Conservation (phyloP, 2,888 invertebrate species). For the Tinea semifulvella region DNA sequence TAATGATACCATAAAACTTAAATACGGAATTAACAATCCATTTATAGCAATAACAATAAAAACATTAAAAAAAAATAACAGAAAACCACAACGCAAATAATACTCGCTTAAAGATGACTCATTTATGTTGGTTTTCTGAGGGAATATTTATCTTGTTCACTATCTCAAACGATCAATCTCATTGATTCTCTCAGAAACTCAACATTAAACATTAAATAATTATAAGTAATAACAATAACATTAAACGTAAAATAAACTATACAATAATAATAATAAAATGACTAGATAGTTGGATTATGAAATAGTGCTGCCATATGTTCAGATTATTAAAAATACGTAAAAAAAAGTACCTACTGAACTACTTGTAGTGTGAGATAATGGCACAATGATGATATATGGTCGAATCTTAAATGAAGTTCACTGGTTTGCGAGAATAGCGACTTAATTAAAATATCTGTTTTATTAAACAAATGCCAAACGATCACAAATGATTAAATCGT, state of each 20-base stretch:
- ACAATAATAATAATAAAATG: background rate
- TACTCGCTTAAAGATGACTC: slow-evolving; percentile 13
- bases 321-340: too few relatives aligned
- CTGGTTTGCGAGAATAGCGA: too few relatives aligned
- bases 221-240: slow-evolving; percentile 13
- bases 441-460: too few relatives aligned
- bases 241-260: slow-evolving; percentile 12
- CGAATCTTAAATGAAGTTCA: too few relatives aligned
- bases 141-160: background rate
- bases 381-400: too few relatives aligned
- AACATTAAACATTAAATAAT: slow-evolving; percentile 9
- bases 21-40: slow-evolving; percentile 34
- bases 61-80: slow-evolving; percentile 14
- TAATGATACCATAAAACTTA: slow-evolving; percentile 33
- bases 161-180: slow-evolving; percentile 5
- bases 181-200: slow-evolving; percentile 8
- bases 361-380: too few relatives aligned
- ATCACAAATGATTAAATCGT: too few relatives aligned
- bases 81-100: slow-evolving; percentile 12
- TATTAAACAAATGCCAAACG: too few relatives aligned
- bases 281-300: slow-evolving; percentile 13
- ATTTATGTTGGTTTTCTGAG: background rate
- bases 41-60: slow-evolving; percentile 17
- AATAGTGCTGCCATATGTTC: slow-evolving; percentile 18
- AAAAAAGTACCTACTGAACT: too few relatives aligned